Conservation (phyloP, 1,140 invertebrate genomes). For the Antheraea pernyi region DNA sequence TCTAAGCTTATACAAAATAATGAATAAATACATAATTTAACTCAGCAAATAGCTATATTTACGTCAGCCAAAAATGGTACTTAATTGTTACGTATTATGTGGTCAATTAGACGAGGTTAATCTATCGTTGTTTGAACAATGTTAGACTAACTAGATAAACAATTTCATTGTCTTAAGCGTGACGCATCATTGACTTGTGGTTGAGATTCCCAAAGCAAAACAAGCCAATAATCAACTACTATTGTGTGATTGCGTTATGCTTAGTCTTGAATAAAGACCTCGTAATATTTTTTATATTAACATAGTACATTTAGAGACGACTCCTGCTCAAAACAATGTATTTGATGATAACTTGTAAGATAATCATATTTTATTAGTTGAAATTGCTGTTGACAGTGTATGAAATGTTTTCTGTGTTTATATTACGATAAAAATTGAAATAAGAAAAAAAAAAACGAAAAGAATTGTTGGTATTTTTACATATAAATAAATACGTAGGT, state of each 20-base stretch:
- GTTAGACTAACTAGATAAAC: neutral
- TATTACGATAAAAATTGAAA: no score
- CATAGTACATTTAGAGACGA: no score
- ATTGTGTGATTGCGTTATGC: neutral
- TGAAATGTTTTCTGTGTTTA: no score
- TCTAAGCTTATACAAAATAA: neutral
- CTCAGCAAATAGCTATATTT: no score
- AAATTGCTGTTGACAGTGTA: no score
- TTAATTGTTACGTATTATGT: neutral
- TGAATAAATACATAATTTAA: neutral
- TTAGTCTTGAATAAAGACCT: neutral
- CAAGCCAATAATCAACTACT: neutral
- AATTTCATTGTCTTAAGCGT: slow-evolving; percentile 1
- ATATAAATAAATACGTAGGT: no score
- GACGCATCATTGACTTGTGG: neutral
- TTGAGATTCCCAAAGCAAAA: neutral
- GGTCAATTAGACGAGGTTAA: neutral
- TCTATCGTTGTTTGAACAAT: neutral
- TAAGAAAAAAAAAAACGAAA: no score
- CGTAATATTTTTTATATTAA: neutral
- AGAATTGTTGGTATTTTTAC: no score
- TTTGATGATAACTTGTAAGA: no score
- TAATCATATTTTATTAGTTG: no score
- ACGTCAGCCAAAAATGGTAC: no score
- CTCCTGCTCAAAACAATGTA: no score